Conservation (phyloP, 2,888 invertebrate species). For the Acronicta alni region DNA sequence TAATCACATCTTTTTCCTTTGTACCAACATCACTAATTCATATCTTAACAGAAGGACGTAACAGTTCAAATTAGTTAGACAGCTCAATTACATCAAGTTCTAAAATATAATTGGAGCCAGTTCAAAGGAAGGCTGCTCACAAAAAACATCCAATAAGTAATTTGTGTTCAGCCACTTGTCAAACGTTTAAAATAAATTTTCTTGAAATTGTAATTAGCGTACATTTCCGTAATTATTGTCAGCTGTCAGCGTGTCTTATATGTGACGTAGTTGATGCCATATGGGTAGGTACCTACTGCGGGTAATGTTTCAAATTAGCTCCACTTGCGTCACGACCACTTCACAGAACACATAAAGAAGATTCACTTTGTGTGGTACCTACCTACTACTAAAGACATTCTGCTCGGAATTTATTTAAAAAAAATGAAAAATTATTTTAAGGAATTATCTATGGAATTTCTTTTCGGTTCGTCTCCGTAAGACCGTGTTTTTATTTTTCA, state of each 20-base stretch:
- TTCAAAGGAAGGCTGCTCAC: constrained; percentile 20
- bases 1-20: no score
- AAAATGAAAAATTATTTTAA: no score
- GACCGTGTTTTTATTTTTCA: no score
- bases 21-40: not conserved
- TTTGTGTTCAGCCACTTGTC: constrained; percentile 19
- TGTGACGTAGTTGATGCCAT: not conserved
- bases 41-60: not conserved
- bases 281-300: constrained; percentile 1
- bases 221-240: constrained; percentile 20
- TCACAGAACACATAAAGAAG: not conserved
- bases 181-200: constrained; percentile 31
- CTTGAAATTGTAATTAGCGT: constrained; percentile 36
- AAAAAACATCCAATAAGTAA: constrained; percentile 24
- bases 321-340: constrained; percentile 14
- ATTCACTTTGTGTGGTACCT: not conserved
- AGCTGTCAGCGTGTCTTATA: constrained; percentile 16
- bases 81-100: constrained; percentile 19
- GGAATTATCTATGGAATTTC: no score
- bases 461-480: no score
- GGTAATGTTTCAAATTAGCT: constrained; percentile 10
- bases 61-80: not conserved
- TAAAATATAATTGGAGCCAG: constrained; percentile 37
- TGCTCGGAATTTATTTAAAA: no score
- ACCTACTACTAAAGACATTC: no score